Base-by-base conservation (phyloP, 2,888 invertebrate species). In the Melanostoma mellinum region DNA sequence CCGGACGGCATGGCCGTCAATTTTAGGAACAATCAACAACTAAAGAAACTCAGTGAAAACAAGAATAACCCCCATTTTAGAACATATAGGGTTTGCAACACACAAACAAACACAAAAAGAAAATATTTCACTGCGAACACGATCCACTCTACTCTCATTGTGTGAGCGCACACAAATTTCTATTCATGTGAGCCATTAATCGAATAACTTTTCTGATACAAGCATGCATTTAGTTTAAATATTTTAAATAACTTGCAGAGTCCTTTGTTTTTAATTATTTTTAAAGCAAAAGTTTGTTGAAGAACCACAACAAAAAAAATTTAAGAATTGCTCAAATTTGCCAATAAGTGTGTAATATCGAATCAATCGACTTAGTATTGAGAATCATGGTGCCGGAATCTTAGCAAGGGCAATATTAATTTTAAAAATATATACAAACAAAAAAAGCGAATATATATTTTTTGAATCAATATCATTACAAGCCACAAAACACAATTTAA, bases 1-100 rank as follows among this genome's bases (percentile, higher is more conserved):
- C 94, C 87, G 95, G 88, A 81, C 94, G 89, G 86, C 89, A 89
- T 87, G 89, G 88, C 78, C 89, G 89, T 86, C 90, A 90, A 80
- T 89, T 89, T 87, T 89, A 89, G 56, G 44, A 10, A 30, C 42
- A 30, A 8, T 3, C 6, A 36, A 55, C 6, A 55, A 56, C 30
- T 32, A 63, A 48, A 53, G 42, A 50, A 40, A 36, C 73, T 69
- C 68, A 77, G 77, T 65, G 73, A 73, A 61, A 58, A 53, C 56
- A 53, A 42, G 60, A 81, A 60, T 61, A 20, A 50, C 33, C n/a
- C 35, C 36, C 10, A 46, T 44, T 60, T 42, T 10, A 68, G 20
- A 36, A 38, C 42, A 50, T 33, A 35, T 36, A 61, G 20, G 46
- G 32, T 46, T 58, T 42, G 48, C n/a, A 46, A 50, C 20, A 44